These are phyloP conservation scores for Halcyon senegalensis DNA, from an alignment of 2,113 vertebrate species.

Conservation along the genomic window DNA sequence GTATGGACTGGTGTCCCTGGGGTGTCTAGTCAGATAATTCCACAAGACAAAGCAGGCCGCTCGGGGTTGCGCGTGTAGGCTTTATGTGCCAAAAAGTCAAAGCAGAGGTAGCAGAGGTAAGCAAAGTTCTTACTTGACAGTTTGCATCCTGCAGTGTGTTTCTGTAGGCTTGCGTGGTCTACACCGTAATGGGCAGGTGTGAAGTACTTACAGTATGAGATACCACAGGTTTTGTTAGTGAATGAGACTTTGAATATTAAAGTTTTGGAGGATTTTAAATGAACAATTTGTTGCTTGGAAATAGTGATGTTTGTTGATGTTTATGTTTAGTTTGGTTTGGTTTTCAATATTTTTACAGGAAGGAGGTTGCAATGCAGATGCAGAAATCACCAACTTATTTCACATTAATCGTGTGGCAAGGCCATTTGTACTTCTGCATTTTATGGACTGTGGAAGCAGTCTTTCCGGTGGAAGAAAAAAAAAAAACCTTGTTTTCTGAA, in stretches of 20 bases:
- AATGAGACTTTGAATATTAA: neutral
- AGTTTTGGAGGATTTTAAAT: neutral
- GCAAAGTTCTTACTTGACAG: neutral
- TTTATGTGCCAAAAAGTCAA: neutral
- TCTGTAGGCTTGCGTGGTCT: neutral
- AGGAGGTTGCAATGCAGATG: neutral
- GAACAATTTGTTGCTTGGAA: neutral
- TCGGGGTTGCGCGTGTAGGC: neutral
- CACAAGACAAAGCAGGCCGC: neutral
- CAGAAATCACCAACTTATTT: neutral
- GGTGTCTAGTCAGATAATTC: neutral
- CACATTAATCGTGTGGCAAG: neutral
- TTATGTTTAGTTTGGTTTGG: neutral
- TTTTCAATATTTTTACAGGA: neutral
- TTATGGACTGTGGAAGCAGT: neutral
- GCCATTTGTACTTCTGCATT: neutral
- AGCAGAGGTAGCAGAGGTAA: neutral
- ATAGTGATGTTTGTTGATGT: neutral
- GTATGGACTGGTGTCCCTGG: neutral
- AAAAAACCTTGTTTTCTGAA: neutral
- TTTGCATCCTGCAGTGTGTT: neutral
- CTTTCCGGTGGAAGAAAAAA: neutral
- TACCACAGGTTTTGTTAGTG: neutral
- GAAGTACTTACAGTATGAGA: neutral
- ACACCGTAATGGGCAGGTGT: rapidly evolving